These are phyloP conservation scores for Somateria mollissima DNA, from an alignment of 2,797 vertebrate genomes.

Conservation along the genomic window DNA sequence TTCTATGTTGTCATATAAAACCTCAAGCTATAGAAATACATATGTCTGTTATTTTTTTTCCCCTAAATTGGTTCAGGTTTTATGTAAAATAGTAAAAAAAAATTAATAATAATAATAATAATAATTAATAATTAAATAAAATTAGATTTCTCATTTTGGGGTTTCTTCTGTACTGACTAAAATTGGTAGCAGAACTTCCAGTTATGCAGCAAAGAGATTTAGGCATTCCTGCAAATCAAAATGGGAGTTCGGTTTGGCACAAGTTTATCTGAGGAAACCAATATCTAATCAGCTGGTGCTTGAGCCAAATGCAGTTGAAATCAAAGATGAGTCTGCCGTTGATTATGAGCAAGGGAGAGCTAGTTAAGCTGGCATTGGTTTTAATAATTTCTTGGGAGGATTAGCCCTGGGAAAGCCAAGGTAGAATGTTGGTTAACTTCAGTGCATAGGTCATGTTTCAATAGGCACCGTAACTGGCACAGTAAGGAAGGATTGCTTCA, in stretches of 20 bases:
- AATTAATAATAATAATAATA: no score
- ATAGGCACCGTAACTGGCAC: constrained; percentile 3
- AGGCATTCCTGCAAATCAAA: not conserved
- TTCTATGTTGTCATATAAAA: not conserved
- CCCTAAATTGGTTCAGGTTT: not conserved
- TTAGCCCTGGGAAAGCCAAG: not conserved
- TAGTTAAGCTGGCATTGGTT: not conserved
- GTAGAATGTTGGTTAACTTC: not conserved
- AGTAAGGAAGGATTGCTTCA: constrained; percentile 27
- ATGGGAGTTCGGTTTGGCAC: accelerated
- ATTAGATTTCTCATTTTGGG: not conserved
- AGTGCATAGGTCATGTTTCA: not conserved
- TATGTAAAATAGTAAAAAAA: not conserved
- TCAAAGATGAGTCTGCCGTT: not conserved
- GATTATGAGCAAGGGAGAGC: not conserved
- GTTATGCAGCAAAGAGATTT: not conserved
- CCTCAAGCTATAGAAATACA: not conserved
- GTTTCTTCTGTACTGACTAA: not conserved
- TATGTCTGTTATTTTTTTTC: not conserved
- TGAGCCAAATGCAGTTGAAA: not conserved
- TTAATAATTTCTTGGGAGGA: not conserved
- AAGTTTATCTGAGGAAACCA: not conserved
- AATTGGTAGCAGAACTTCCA: not conserved
- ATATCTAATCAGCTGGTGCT: accelerated
- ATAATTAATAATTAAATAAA: no score